Percentiles rank a stretch among this genome's conserved stretches.
Conservation (phyloP, 2,888 invertebrate species). For the Coelinius sp. region DNA sequence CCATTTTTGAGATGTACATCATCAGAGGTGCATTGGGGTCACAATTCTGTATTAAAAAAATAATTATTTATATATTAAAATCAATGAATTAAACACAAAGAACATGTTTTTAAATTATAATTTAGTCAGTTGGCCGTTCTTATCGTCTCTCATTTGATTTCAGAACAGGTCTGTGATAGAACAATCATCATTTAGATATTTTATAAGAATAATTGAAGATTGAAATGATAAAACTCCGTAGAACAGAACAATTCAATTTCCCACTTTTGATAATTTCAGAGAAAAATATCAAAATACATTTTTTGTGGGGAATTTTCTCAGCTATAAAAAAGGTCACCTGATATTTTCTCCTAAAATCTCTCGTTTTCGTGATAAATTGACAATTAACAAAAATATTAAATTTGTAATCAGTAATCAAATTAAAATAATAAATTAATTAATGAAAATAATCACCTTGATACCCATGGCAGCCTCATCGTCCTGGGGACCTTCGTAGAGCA, state of each 20-base stretch:
- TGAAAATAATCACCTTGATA: constrained; percentile 76
- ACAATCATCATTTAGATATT: constrained; percentile 62
- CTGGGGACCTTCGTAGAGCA: constrained; percentile 98
- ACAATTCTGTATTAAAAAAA: constrained; percentile 79
- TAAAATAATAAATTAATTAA: neutral
- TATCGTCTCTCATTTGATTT: constrained; percentile 57
- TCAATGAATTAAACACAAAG: neutral
- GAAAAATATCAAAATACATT: no score
- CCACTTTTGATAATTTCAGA: no score
- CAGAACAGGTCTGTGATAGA: constrained; percentile 69
- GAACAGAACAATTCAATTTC: no score
- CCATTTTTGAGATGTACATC: constrained; percentile 99
- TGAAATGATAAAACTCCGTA: no score
- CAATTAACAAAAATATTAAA: no score
- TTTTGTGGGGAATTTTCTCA: no score
- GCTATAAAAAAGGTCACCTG: no score
- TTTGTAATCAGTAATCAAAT: neutral
- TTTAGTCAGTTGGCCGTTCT: constrained; percentile 64
- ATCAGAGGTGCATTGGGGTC: constrained; percentile 98
- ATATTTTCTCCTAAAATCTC: no score
- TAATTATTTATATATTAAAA: neutral
- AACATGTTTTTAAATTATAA: neutral
- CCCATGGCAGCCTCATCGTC: constrained; percentile 96
- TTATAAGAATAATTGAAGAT: neutral
- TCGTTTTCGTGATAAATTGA: no score